A percentile compares a stretch with the other conserved stretches of the same genome.
These are phyloP conservation scores for Ophioninae sp. DNA, from an alignment of 2,888 invertebrate genomes.

Conservation along the genomic window DNA sequence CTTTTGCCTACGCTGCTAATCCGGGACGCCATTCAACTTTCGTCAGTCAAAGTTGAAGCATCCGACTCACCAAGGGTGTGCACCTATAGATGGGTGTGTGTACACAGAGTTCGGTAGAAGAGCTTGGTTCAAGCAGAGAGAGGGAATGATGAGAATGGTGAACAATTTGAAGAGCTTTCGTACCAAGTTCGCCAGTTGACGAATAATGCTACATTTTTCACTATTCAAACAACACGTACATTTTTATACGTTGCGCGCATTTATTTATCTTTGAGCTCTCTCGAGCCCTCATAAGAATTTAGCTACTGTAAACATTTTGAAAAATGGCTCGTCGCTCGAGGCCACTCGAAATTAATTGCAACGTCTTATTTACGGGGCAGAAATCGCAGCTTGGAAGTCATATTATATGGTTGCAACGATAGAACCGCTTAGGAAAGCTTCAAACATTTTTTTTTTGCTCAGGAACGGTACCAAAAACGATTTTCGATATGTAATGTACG, in stretches of 20 bases:
- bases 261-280: not conserved
- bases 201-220: conserved; percentile 4
- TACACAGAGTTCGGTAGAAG: not conserved
- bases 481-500: too few relatives aligned
- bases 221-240: conserved; percentile 17
- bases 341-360: too few relatives aligned
- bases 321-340: too few relatives aligned
- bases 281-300: too few relatives aligned
- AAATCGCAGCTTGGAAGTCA: too few relatives aligned
- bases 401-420: too few relatives aligned
- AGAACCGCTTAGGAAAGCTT: too few relatives aligned
- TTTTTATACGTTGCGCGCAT: not conserved
- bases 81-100: not conserved
- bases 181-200: conserved; percentile 17
- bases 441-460: too few relatives aligned
- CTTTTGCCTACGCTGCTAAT: conserved; percentile 41
- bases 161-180: conserved; percentile 36
- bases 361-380: too few relatives aligned
- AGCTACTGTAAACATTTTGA: too few relatives aligned
- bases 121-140: not conserved
- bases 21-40: conserved; percentile 49
- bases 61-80: conserved; percentile 3
- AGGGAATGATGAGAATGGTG: not conserved
- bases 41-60: conserved; percentile 42
- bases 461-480: too few relatives aligned